Evolutionary conservation across 2,888 invertebrate genomes (phyloP).

Genomic region (Eulithis prunata): DNA sequence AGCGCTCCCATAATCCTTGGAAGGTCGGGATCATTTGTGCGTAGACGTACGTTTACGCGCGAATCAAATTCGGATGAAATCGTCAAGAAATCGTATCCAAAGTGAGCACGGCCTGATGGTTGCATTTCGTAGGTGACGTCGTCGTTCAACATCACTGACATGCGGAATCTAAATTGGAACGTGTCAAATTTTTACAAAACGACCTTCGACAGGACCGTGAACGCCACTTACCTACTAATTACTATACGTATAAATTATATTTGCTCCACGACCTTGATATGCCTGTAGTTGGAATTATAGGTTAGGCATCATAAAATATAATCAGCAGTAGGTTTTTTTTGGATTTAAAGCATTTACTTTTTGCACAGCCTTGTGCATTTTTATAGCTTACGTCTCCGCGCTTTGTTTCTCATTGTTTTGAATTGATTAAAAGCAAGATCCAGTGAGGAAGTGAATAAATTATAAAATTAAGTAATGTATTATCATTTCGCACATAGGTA

Average conservation of each 20-base stretch:
- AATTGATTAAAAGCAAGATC: too few relatives aligned
- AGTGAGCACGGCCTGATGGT: too few relatives aligned
- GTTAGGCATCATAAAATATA: background rate
- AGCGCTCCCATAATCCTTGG: too few relatives aligned
- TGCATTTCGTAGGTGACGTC: too few relatives aligned
- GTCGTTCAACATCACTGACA: background rate
- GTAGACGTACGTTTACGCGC: too few relatives aligned
- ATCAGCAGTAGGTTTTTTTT: background rate
- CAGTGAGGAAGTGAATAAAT: too few relatives aligned
- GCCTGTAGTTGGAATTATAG: conserved; percentile 1
- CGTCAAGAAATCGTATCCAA: too few relatives aligned
- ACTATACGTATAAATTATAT: conserved; percentile 9
- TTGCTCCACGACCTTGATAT: background rate
- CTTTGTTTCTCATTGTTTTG: background rate
- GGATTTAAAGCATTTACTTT: background rate
- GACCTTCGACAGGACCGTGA: conserved; percentile 53
- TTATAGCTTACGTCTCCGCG: background rate
- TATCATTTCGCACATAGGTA: background rate
- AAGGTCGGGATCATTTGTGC: too few relatives aligned
- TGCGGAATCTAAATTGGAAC: conserved; percentile 56
- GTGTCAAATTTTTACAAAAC: conserved; percentile 53
- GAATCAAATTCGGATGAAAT: too few relatives aligned
- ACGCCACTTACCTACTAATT: conserved; percentile 56
- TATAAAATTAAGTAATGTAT: too few relatives aligned
- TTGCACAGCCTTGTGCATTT: background rate